These are phyloP conservation scores for Echiichthys vipera DNA, from an alignment of 2,797 vertebrate genomes.

Conservation along the genomic window DNA sequence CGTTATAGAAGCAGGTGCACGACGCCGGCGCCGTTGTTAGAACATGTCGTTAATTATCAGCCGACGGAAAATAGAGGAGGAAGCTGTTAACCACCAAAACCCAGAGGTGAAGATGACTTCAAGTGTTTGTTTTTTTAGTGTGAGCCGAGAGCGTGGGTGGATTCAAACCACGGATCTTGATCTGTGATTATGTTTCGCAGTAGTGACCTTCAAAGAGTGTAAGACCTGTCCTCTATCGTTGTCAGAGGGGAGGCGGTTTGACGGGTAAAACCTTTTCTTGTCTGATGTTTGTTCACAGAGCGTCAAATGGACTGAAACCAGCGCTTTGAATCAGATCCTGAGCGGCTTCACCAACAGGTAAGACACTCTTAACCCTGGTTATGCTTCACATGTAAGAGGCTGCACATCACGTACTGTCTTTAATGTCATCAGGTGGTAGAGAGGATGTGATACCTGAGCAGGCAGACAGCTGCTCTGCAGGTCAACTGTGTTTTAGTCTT, in stretches of 20 bases:
- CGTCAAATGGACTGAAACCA: background rate
- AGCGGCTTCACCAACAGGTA: constrained; percentile 26
- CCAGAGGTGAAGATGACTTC: background rate
- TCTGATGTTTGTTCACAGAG: background rate
- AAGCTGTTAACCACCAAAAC: background rate
- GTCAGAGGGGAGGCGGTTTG: fast-evolving
- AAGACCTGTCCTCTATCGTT: background rate
- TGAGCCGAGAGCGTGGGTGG: background rate
- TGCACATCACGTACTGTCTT: background rate
- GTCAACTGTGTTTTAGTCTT: too few relatives aligned
- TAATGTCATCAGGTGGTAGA: background rate
- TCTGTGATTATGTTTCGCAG: background rate
- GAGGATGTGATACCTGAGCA: background rate
- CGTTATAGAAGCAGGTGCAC: background rate
- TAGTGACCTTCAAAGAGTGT: background rate
- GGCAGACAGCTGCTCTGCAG: too few relatives aligned
- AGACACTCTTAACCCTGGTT: background rate
- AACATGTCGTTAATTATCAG: background rate
- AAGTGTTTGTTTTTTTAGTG: too few relatives aligned
- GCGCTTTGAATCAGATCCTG: background rate
- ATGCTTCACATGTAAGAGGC: background rate
- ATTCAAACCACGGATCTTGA: background rate
- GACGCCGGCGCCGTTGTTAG: fast-evolving
- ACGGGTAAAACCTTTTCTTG: background rate
- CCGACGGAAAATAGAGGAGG: background rate